These are phyloP conservation scores for Hymenopus coronatus DNA, from an alignment of 2,888 invertebrate genomes.

Conservation along the genomic window DNA sequence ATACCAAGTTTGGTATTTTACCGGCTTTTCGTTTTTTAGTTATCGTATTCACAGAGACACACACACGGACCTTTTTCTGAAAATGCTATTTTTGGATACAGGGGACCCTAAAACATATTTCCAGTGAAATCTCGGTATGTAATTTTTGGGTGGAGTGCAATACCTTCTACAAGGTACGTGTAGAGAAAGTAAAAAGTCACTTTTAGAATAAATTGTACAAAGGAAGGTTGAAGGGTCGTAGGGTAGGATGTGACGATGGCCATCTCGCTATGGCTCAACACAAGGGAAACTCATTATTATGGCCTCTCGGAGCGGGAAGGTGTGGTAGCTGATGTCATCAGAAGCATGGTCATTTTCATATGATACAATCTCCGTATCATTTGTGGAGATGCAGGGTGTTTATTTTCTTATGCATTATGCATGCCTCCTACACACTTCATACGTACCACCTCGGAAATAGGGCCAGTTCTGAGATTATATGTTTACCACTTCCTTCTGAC, in stretches of 20 bases:
- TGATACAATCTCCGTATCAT: not conserved
- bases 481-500: not conserved
- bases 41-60: no score
- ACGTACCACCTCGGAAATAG: not conserved
- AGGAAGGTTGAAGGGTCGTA: not conserved
- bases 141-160: no score
- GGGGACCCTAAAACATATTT: no score
- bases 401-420: not conserved
- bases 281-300: not conserved
- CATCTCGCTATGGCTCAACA: not conserved
- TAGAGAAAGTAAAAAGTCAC: no score
- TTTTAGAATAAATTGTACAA: no score
- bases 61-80: no score
- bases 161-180: no score
- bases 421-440: not conserved
- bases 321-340: not conserved
- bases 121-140: no score
- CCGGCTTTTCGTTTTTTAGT: no score
- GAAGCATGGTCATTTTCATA: not conserved
- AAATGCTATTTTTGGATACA: no score
- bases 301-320: not conserved
- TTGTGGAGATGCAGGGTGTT: not conserved
- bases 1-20: no score
- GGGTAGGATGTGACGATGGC: not conserved
- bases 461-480: not conserved